Evolutionary conservation across 2,797 vertebrate species (phyloP).

Genomic region (Phoxinus dragarum): DNA sequence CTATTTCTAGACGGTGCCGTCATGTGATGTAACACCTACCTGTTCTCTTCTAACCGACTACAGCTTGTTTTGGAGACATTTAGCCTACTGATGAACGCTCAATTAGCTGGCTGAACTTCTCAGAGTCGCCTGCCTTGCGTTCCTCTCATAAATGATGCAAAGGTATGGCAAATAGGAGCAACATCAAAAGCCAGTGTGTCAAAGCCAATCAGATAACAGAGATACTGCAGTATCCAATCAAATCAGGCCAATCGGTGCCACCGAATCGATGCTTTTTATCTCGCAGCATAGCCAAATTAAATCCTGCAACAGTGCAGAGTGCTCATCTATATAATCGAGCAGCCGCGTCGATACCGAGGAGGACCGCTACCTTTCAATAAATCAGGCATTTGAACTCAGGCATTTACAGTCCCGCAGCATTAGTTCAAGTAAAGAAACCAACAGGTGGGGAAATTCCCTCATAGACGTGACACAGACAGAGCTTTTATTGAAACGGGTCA

Average conservation of each 20-base stretch:
- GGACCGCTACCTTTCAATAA: slow-evolving; percentile 44
- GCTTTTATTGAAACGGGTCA: slow-evolving; percentile 22
- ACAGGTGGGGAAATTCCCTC: slow-evolving; percentile 50
- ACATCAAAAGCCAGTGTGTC: slow-evolving; percentile 16
- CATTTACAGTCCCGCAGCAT: slow-evolving; percentile 32
- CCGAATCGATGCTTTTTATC: slow-evolving; percentile 58
- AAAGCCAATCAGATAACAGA: slow-evolving; percentile 42
- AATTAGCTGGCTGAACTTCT: not conserved
- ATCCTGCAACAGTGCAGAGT: slow-evolving; percentile 57
- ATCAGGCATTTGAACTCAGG: slow-evolving; percentile 50
- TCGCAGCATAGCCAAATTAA: slow-evolving; percentile 60
- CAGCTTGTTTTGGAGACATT: slow-evolving; percentile 37
- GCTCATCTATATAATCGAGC: slow-evolving; percentile 59
- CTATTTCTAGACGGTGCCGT: slow-evolving; percentile 56
- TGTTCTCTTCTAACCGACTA: slow-evolving; percentile 34
- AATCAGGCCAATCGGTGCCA: slow-evolving; percentile 10
- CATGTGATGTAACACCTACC: slow-evolving; percentile 53
- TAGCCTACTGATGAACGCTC: slow-evolving; percentile 5
- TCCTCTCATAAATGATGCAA: slow-evolving; percentile 26
- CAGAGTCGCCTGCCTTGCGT: not conserved
- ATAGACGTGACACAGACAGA: slow-evolving; percentile 25
- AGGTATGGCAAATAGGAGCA: slow-evolving; percentile 3
- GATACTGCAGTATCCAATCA: slow-evolving; percentile 36
- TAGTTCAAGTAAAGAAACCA: slow-evolving; percentile 40
- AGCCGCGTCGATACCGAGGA: slow-evolving; percentile 43